Base-by-base conservation (phyloP, 2,113 vertebrate genomes). In the Tauraco erythrolophus region DNA sequence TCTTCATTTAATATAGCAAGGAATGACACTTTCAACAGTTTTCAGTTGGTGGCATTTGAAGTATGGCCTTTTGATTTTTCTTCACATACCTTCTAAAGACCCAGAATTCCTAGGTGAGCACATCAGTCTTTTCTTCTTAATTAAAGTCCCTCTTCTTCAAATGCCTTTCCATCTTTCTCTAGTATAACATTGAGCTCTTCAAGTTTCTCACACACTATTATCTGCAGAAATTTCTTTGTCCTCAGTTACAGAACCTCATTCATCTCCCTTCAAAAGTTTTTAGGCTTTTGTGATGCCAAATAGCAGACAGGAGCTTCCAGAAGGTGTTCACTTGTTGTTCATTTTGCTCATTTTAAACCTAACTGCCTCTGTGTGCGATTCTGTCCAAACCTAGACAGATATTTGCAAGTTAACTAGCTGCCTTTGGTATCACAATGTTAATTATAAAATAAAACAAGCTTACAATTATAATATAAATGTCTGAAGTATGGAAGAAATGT, bases 41-140 rank as follows among this genome's bases (percentile, higher is more conserved):
- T 94, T 92, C 19, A 91, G 30, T 41, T 70, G 23, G 27, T 56
- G 24, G 27, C 53, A 64, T 31, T 94, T 95, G 56, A 95, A 90
- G 58, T 78, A 22, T 7, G 11, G 43, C 75, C 76, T 95, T 95
- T 91, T 69, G 48, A 91, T 82, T 94, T 64, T 92, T 78, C 68
- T 64, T 58, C 48, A 80, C 8, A 9, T n/a, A 43, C 11, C 7
- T 74, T 60, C 39, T n/a, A n/a, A 86, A 81, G 72, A 14, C 31
- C 35, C 43, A 56, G 51, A 95, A 79, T 27, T 46, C 58, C 57
- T 58, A 39, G 28, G 30, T 31, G 66, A 92, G 51, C 35, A 74
- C 60, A 80, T 61, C 54, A 78, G 51, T 39, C 50, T 84, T 51
- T 77, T 96, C 74, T 88, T 85, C 54, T 39, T 57, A 77, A 92